Base-by-base conservation (phyloP, 2,888 invertebrate genomes). In the Ophonus ardosiacus region DNA sequence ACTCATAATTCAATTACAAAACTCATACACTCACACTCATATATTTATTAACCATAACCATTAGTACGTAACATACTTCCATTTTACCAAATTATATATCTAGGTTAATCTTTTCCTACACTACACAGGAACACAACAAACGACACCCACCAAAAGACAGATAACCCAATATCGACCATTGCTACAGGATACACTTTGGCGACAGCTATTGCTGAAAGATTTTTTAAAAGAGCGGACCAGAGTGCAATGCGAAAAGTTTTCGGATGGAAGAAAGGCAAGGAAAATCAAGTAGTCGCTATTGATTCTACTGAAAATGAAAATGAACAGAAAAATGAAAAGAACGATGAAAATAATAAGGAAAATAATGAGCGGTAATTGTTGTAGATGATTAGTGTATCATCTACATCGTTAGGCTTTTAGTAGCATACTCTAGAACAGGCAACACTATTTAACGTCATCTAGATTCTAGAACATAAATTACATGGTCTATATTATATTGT, bases 201-300 rank as follows among this genome's bases (percentile, higher is more conserved):
- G 31, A 68, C 68, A 7, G 68, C 68, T 8, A 68, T 68, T 24
- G 68, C 68, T 31, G 68, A 68, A 38, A 13, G 68, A 38, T 68
- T 68, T 24, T 68, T 68, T 15, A 68, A 68, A 68, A 38, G 18
- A 17, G 59, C 15, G 6, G 18, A 17, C 15, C 59, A 59, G 59
- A 68, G 31, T 7, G 38, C 38, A 38, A 68, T n/a, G 0, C n/a
- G n/a, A 68, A 24, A 68, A 68, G 38, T 68, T 6, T 24, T 68
- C 15, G 68, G 68, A 68, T 68, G 68, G 68, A 68, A 38, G 68
- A 68, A n/a, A 68, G 15, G 2, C 68, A 68, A 68, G 68, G 68
- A 38, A 40, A 68, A 24, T 15, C 38, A 68, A 31, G 24, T 10
- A 31, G 24, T 10, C 24, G 15, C n/a, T n/a, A 68, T n/a, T 15